phyloP scores from a whole-genome alignment of 1,140 invertebrate genomes.

The Linepithema humile region DNA sequence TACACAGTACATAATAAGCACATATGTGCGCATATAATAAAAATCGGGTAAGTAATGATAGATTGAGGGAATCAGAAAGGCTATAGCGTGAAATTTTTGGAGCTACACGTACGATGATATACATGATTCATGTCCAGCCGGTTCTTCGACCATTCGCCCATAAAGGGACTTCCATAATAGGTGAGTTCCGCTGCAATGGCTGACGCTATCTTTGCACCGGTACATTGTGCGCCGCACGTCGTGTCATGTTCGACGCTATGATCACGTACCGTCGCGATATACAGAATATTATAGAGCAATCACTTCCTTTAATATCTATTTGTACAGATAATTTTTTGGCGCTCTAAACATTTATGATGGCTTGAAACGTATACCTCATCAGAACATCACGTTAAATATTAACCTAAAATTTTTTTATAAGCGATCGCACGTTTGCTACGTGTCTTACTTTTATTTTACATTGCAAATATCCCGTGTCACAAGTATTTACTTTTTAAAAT shows the following conservation, averaged over 20 bases:
- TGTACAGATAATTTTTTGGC: not conserved
- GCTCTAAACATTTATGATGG: not conserved
- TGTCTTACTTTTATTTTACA: conserved; percentile 4
- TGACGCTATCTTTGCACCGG: conserved; percentile 11
- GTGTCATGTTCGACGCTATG: not conserved
- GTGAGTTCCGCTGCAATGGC: not conserved
- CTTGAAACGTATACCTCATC: not conserved
- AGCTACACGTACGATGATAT: not conserved
- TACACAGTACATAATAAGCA: no score
- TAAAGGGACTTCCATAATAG: conserved; percentile 30
- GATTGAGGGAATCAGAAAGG: not conserved
- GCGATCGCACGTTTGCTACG: not conserved
- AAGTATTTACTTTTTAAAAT: conserved; percentile 29
- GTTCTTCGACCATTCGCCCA: not conserved
- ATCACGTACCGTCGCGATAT: no score
- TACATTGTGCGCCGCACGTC: not conserved
- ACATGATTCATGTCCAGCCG: not conserved
- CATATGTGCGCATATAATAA: no score
- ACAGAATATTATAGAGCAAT: no score
- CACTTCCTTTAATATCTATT: not conserved
- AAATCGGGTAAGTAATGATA: not conserved
- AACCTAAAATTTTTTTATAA: not conserved
- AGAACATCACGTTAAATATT: not conserved
- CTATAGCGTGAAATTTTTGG: not conserved
- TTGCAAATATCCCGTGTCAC: not conserved